Percentiles rank a stretch among this genome's conserved stretches.
Evolutionary conservation across 2,797 vertebrate species (phyloP).

Genomic region (Scleropages formosus): DNA sequence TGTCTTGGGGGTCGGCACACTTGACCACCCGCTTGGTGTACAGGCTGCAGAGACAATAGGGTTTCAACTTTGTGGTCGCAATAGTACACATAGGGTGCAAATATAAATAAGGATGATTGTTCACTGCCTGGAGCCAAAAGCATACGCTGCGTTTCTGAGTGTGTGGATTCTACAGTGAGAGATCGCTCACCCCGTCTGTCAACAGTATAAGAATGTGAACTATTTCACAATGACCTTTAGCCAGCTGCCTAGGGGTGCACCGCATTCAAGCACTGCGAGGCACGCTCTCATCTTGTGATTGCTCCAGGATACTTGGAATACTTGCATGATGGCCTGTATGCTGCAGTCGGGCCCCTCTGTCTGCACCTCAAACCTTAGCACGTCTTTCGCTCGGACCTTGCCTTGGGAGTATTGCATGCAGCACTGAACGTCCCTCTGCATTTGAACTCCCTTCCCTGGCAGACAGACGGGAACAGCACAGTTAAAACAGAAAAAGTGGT

Average conservation of each 20-base stretch:
- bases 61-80: too few relatives aligned
- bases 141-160: background rate
- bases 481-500: background rate
- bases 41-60: conserved; percentile 61
- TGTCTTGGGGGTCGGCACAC: conserved; percentile 74
- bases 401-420: conserved; percentile 78
- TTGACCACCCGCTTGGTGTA: conserved; percentile 78
- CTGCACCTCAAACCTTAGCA: conserved; percentile 76
- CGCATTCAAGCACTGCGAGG: conserved; percentile 65
- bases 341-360: conserved; percentile 79
- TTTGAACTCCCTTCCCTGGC: conserved; percentile 74
- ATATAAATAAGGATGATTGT: conserved; percentile 58
- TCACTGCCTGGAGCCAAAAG: background rate
- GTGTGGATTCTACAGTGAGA: conserved; percentile 21
- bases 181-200: conserved; percentile 26
- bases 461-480: background rate
- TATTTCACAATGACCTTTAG: conserved; percentile 51
- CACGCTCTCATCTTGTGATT: conserved; percentile 52
- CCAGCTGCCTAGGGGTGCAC: conserved; percentile 56
- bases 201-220: conserved; percentile 31
- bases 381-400: conserved; percentile 78
- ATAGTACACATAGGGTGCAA: conserved; percentile 47
- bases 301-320: conserved; percentile 66
- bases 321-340: conserved; percentile 81
- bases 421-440: conserved; percentile 77